Conservation (phyloP, 2,888 invertebrate genomes). For the Ornithoptera alexandrae region DNA sequence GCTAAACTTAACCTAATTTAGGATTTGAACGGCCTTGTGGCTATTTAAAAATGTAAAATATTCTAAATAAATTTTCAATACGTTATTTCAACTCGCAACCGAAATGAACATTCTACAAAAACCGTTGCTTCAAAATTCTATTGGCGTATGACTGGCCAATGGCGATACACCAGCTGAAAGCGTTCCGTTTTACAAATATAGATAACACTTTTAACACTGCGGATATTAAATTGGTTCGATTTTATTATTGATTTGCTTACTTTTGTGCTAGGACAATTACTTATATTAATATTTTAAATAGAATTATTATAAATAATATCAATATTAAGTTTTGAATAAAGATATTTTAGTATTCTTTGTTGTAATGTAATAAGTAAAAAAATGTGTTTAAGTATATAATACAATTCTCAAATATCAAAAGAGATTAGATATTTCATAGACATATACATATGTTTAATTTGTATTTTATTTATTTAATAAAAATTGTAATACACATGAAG, state of each 20-base stretch:
- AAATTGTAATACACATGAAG: no score
- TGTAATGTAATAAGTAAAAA: no score
- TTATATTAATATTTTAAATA: background rate
- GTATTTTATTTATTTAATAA: no score
- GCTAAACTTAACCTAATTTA: conserved; percentile 45
- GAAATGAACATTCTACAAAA: conserved; percentile 68
- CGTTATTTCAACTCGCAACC: conserved; percentile 62
- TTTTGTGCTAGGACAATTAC: background rate
- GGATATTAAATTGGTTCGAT: background rate
- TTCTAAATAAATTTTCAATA: conserved; percentile 44
- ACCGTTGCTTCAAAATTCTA: conserved; percentile 69
- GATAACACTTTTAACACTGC: background rate
- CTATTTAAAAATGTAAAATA: conserved; percentile 22
- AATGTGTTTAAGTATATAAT: no score
- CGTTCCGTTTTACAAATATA: conserved; percentile 44
- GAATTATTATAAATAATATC: no score
- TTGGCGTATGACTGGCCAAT: conserved; percentile 59
- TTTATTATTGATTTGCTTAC: background rate
- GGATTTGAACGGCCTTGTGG: conserved; percentile 44
- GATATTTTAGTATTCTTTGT: no score
- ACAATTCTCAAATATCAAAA: no score
- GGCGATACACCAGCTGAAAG: conserved; percentile 34
- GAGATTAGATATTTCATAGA: no score
- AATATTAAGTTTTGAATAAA: no score
- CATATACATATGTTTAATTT: no score